Evolutionary conservation across 2,113 vertebrate species (phyloP).

Genomic region (Cichladusa arquata): DNA sequence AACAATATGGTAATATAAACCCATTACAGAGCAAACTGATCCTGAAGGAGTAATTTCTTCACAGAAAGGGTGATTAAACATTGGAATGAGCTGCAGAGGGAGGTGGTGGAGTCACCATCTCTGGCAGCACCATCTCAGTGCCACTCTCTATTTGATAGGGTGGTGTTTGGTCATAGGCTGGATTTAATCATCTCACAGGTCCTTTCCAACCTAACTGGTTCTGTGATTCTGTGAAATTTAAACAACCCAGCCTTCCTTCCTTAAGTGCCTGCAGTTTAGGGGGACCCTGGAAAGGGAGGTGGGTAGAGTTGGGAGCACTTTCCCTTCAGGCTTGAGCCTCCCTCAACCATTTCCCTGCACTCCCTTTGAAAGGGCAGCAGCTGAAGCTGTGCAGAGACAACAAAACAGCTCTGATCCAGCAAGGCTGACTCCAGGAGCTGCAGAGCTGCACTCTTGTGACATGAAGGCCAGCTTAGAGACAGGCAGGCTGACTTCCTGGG

Average conservation of each 20-base stretch:
- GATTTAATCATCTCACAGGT: neutral
- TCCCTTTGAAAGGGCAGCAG: neutral
- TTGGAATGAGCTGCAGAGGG: neutral
- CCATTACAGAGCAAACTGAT: neutral
- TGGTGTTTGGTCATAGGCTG: rapidly evolving
- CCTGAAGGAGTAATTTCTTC: neutral
- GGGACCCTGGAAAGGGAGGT: neutral
- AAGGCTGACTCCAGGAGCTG: neutral
- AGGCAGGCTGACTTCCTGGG: neutral
- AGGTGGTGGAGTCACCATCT: neutral
- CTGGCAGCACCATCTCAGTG: neutral
- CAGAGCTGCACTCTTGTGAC: rapidly evolving
- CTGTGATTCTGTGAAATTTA: neutral
- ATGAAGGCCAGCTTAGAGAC: rapidly evolving
- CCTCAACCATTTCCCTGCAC: neutral
- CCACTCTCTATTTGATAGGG: neutral
- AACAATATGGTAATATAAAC: neutral
- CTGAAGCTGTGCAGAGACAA: neutral
- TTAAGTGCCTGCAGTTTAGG: neutral
- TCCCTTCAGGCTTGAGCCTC: neutral
- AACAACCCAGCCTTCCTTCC: neutral
- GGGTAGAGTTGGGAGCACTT: rapidly evolving
- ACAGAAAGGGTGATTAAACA: neutral
- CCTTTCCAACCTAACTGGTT: neutral
- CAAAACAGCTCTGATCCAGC: neutral